Conservation (phyloP, 1,140 invertebrate genomes). For the Agrilus planipennis region DNA sequence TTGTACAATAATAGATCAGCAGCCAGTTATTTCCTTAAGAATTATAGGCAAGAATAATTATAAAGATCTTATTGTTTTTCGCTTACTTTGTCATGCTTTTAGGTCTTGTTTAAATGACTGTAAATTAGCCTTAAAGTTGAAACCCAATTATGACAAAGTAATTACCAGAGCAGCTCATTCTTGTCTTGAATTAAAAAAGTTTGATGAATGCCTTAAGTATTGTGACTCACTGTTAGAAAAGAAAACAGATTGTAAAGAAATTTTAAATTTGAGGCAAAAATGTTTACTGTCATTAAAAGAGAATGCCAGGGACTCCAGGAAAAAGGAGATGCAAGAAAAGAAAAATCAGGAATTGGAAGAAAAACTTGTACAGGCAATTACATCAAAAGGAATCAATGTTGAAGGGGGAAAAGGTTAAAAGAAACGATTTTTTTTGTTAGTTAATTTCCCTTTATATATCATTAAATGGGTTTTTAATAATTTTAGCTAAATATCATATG, state of each 20-base stretch:
- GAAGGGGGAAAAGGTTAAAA: conserved; percentile 22
- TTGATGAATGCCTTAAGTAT: conserved; percentile 57
- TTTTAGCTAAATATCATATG: background rate
- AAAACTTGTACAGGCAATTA: conserved; percentile 41
- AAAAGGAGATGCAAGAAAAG: conserved; percentile 39
- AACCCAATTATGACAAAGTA: conserved; percentile 70
- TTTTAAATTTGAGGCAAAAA: conserved; percentile 45
- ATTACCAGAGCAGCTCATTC: conserved; percentile 62
- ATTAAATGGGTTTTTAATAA: background rate
- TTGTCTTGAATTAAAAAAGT: conserved; percentile 54
- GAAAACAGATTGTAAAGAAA: conserved; percentile 42
- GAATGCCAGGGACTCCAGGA: conserved; percentile 46
- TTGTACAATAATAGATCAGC: conserved; percentile 88
- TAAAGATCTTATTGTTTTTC: conserved; percentile 7
- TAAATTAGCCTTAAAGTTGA: conserved; percentile 61
- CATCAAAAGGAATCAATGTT: conserved; percentile 39
- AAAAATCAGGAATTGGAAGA: conserved; percentile 46
- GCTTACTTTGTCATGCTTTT: conserved; percentile 25
- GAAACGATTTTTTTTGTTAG: conserved; percentile 6
- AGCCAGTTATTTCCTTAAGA: conserved; percentile 75
- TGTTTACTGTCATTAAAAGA: conserved; percentile 48
- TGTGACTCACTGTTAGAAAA: conserved; percentile 56
- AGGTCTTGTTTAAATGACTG: conserved; percentile 62
- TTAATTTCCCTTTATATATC: background rate
- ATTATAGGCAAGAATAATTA: conserved; percentile 49